These are phyloP conservation scores for Stegana nigrithorax DNA, from an alignment of 2,888 invertebrate species.

Conservation along the genomic window DNA sequence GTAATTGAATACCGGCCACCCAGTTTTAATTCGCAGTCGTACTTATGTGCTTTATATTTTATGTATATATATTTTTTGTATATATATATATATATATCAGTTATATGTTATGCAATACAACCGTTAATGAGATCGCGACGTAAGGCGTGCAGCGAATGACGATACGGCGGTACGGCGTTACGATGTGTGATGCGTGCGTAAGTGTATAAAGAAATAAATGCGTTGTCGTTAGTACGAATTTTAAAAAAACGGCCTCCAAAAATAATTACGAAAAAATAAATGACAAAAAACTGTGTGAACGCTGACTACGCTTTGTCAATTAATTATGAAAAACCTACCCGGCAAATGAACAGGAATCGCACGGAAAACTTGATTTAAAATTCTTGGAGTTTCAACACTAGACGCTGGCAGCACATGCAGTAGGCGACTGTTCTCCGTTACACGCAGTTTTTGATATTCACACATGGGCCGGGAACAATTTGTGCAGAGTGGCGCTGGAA, in stretches of 20 bases:
- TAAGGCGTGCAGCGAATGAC: too few relatives aligned
- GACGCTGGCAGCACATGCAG: constrained; percentile 52
- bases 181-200: too few relatives aligned
- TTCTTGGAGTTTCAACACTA: constrained; percentile 51
- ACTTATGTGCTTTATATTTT: constrained; percentile 43
- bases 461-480: constrained; percentile 57
- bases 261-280: too few relatives aligned
- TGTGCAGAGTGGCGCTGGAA: constrained; percentile 56
- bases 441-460: constrained; percentile 61
- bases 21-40: constrained; percentile 56
- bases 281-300: too few relatives aligned
- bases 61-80: background rate
- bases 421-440: constrained; percentile 49
- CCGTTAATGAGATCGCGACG: too few relatives aligned
- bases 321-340: constrained; percentile 39
- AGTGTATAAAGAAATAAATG: too few relatives aligned
- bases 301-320: too few relatives aligned
- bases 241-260: too few relatives aligned
- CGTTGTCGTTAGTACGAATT: too few relatives aligned
- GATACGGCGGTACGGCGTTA: too few relatives aligned
- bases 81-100: background rate
- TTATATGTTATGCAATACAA: too few relatives aligned
- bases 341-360: constrained; percentile 46
- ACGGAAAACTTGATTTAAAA: constrained; percentile 47
- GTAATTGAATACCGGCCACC: constrained; percentile 58